Evolutionary conservation across 2,113 vertebrate genomes (phyloP).

Genomic region (Pipra filicauda): DNA sequence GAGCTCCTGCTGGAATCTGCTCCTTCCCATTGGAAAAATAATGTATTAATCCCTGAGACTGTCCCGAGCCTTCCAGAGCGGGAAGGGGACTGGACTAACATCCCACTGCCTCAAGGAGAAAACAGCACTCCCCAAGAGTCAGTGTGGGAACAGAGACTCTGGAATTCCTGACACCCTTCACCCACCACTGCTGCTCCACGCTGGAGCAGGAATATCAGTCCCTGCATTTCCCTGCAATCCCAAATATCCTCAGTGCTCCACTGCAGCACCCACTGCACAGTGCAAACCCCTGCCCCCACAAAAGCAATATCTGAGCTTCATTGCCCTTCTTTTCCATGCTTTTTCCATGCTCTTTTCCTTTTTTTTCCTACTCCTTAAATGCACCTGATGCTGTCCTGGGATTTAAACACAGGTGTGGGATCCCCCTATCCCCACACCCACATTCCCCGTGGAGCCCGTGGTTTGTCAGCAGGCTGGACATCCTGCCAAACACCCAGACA

Average conservation of each 20-base stretch:
- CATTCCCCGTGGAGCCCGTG: not conserved
- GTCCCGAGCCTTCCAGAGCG: not conserved
- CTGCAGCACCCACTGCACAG: not conserved
- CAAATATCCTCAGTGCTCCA: not conserved
- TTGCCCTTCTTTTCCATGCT: not conserved
- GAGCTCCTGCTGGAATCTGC: not conserved
- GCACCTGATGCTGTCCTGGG: not conserved
- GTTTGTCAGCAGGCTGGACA: not conserved
- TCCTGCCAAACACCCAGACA: not conserved
- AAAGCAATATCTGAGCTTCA: not conserved
- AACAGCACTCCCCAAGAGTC: not conserved
- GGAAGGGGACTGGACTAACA: not conserved
- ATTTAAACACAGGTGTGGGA: not conserved
- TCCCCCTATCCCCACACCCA: fast-evolving
- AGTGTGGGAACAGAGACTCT: not conserved
- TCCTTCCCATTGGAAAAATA: not conserved
- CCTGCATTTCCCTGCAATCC: not conserved
- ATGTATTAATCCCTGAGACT: not conserved
- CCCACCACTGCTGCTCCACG: not conserved
- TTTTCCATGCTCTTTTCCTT: not conserved
- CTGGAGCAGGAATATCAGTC: not conserved
- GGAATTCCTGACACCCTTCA: not conserved
- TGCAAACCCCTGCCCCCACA: not conserved
- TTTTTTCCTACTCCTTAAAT: not conserved
- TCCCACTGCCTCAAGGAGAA: not conserved